Evolutionary conservation across 2,888 invertebrate species (phyloP), one percentile per base, ranked within the genome.

Genomic region (Cheilosia impressa): DNA sequence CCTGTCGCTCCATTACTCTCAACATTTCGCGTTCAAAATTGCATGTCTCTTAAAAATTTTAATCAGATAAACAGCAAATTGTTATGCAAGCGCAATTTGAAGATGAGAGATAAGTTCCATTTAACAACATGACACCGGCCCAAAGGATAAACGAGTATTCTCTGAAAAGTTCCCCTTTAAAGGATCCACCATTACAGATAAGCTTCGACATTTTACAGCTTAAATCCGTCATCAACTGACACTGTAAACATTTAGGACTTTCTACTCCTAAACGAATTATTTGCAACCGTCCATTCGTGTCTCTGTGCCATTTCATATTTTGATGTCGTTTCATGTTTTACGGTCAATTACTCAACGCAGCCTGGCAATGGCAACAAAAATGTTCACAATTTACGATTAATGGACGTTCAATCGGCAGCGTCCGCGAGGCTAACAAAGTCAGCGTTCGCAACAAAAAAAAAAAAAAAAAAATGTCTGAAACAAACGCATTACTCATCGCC

Each of bases 111-210:
- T 41, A 52, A 71, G 62, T 80, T 55, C 45, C 13, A 55, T 47
- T 50, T 55, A 47, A 68, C 45, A 63, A 81, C 76, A 76, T 81
- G 80, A 68, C 75, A 68, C 2, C 19, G 43, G 41, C 45, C 15
- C 31, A 7, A 4, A 47, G 66, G 55, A 75, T 53, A 60, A 66
- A 66, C 19, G 62, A 22, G 9, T 24, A n/a, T 9, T 62, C 10
- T 38, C 31, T 17, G 31, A 60, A 68, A 62, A 45, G 75, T 66
- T 53, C 41, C 34, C 15, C 31, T 19, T 19, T 15, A 13, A 19
- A 66, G 13, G 38, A 45, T 62, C 19, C 45, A 57, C 55, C 60
- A 45, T 52, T n/a, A 19, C 27, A 50, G 41, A 57, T 57, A 19
- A 10, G 41, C 19, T 41, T 17, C 27, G 2, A 13, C 17, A 66